Percentiles rank a stretch among this genome's conserved stretches.
phyloP scores from a whole-genome alignment of 2,113 vertebrate genomes.

The Leptosomus discolor region DNA sequence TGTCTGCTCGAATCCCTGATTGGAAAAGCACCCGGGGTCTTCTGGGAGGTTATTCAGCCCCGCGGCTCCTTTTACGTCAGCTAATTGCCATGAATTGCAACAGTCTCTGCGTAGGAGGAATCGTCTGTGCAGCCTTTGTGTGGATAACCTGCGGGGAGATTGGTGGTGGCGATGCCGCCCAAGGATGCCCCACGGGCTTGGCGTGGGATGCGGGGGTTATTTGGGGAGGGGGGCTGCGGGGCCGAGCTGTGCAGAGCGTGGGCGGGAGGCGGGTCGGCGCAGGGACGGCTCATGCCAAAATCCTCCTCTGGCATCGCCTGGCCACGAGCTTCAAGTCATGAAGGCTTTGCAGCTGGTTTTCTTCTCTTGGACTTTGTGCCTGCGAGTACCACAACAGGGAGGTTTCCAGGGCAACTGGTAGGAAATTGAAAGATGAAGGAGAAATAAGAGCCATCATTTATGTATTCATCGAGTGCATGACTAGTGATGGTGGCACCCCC shows the following conservation, averaged over 20 bases:
- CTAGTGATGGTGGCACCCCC: neutral
- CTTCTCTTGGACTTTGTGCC: neutral
- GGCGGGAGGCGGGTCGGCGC: neutral
- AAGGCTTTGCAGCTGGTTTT: neutral
- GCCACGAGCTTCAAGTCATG: fast-evolving
- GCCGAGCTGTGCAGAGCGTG: neutral
- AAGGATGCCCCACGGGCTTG: fast-evolving
- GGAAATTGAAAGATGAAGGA: neutral
- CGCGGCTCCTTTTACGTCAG: neutral
- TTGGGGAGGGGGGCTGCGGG: neutral
- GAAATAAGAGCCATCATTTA: neutral
- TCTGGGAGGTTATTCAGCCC: neutral
- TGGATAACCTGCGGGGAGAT: neutral
- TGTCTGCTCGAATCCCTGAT: neutral
- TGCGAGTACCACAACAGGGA: fast-evolving
- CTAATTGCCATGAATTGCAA: neutral
- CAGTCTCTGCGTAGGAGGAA: neutral
- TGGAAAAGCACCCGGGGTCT: neutral
- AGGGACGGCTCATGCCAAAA: neutral
- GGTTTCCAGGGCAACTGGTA: neutral
- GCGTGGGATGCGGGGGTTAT: neutral
- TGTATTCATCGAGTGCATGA: neutral
- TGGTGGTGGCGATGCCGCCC: fast-evolving
- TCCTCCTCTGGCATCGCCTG: fast-evolving
- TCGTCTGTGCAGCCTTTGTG: neutral